These are phyloP conservation scores for Bembecia ichneumoniformis DNA, from an alignment of 2,888 invertebrate species.

Conservation along the genomic window DNA sequence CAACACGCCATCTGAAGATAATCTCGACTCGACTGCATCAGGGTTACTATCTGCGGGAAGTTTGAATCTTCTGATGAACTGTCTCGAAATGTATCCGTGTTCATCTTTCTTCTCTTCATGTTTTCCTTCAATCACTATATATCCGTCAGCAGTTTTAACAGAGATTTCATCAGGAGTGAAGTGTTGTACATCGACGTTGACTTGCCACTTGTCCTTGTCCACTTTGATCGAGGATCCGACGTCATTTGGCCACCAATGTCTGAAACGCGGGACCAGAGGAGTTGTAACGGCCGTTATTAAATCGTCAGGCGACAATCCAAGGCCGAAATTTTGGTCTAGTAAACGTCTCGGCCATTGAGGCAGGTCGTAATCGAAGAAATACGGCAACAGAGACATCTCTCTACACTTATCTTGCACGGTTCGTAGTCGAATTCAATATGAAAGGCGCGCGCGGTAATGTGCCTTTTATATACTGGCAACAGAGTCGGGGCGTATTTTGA, in stretches of 20 bases:
- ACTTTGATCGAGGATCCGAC: constrained; percentile 62
- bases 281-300: constrained; percentile 33
- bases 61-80: constrained; percentile 80
- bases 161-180: constrained; percentile 83
- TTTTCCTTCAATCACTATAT: constrained; percentile 80
- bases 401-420: constrained; percentile 2
- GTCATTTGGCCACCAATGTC: constrained; percentile 51
- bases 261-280: constrained; percentile 31
- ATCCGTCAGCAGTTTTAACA: constrained; percentile 80
- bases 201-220: constrained; percentile 74
- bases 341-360: constrained; percentile 50
- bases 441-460: constrained; percentile 3
- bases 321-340: constrained; percentile 56
- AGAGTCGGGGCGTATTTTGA: neutral
- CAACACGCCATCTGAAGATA: constrained; percentile 85
- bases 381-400: constrained; percentile 44
- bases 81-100: constrained; percentile 80
- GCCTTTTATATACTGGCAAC: constrained; percentile 21
- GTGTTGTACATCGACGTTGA: constrained; percentile 82
- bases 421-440: constrained; percentile 19
- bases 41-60: constrained; percentile 80
- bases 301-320: constrained; percentile 54
- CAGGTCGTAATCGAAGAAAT: constrained; percentile 43
- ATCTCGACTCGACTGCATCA: constrained; percentile 78
- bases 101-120: constrained; percentile 85